Evolutionary conservation across 2,888 invertebrate species (phyloP).

Genomic region (Eupithecia insigniata): DNA sequence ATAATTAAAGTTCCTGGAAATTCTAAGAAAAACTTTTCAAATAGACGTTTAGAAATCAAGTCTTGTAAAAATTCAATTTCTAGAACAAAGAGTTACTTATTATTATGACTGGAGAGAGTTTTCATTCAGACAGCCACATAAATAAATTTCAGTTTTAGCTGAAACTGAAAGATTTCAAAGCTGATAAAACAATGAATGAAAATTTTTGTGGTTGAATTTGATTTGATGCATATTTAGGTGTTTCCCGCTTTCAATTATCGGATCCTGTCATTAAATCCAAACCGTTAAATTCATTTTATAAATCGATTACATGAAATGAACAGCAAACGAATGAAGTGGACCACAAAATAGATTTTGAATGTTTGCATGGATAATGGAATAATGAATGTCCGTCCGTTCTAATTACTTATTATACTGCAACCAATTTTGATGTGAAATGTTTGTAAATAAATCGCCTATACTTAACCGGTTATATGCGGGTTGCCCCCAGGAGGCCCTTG

Average conservation of each 20-base stretch:
- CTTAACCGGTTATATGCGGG: neutral
- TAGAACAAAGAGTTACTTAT: neutral
- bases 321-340: neutral
- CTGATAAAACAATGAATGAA: neutral
- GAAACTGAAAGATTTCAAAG: too few relatives aligned
- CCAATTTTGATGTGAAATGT: neutral
- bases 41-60: neutral
- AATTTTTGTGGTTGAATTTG: neutral
- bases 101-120: neutral
- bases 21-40: neutral
- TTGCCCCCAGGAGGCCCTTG: neutral
- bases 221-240: neutral
- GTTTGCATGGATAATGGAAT: neutral
- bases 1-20: neutral
- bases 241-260: neutral
- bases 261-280: neutral
- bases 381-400: neutral
- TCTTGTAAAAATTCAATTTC: neutral
- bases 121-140: neutral
- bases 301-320: slow-evolving; percentile 4
- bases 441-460: neutral
- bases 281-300: neutral
- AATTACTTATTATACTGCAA: neutral
- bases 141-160: neutral
- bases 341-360: slow-evolving; percentile 8